A percentile compares a stretch with the other conserved stretches of the same genome.
Conservation (phyloP, 2,113 vertebrate species). For the Illadopsis cleaveri region DNA sequence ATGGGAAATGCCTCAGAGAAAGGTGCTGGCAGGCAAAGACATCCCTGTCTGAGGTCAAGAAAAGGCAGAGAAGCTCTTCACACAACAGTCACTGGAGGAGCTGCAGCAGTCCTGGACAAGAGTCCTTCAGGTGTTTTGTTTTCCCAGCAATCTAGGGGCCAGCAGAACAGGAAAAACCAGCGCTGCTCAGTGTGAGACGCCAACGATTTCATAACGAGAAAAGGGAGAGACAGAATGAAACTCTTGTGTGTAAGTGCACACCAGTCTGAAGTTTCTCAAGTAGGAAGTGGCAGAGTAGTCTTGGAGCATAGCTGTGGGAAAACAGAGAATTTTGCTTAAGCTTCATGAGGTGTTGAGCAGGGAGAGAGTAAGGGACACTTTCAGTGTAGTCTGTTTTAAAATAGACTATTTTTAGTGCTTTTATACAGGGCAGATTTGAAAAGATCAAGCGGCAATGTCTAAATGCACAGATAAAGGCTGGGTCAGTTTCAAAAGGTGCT, state of each 20-base stretch:
- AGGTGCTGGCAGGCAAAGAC: background rate
- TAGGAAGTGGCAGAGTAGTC: background rate
- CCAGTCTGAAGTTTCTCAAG: background rate
- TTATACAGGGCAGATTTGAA: background rate
- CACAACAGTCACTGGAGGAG: background rate
- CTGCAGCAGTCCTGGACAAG: background rate
- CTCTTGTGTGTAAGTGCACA: background rate
- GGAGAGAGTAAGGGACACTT: background rate
- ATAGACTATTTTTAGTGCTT: background rate
- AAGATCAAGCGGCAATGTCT: background rate
- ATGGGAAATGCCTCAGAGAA: background rate
- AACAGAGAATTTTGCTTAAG: background rate
- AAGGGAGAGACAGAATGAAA: background rate
- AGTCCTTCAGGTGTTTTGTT: background rate
- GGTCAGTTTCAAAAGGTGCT: background rate
- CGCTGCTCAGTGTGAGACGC: background rate
- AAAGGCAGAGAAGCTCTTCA: background rate
- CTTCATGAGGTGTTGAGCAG: background rate
- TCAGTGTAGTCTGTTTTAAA: background rate
- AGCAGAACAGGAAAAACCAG: constrained; percentile 37
- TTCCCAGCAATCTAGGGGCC: background rate
- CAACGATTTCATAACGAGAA: background rate
- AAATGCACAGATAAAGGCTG: background rate
- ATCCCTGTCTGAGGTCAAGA: background rate
- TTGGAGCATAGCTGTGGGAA: background rate